Conservation (phyloP, 2,113 vertebrate species). For the Centrocercus urophasianus region DNA sequence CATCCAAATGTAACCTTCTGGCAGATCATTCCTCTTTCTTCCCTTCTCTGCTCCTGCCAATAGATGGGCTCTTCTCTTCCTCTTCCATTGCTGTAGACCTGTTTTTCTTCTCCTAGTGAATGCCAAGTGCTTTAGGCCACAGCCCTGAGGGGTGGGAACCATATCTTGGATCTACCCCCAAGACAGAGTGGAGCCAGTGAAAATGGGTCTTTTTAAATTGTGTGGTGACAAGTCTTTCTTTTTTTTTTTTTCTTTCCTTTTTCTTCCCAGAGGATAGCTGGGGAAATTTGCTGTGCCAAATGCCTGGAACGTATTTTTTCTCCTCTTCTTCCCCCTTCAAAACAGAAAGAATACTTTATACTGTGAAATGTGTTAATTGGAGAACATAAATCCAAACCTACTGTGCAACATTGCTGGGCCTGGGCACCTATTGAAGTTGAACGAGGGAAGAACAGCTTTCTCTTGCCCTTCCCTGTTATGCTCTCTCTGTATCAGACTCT, state of each 20-base stretch:
- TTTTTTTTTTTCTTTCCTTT: not conserved
- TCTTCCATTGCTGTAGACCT: conserved; percentile 13
- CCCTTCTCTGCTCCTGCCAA: not conserved
- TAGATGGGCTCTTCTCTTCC: not conserved
- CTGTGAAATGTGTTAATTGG: conserved; percentile 42
- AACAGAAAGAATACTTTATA: conserved; percentile 41
- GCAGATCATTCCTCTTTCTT: not conserved
- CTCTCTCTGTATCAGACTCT: not conserved
- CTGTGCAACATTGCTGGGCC: not conserved
- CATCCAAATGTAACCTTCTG: not conserved
- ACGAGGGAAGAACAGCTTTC: not conserved
- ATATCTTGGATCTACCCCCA: conserved; percentile 49
- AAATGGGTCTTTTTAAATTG: conserved; percentile 48
- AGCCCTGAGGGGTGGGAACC: conserved; percentile 7
- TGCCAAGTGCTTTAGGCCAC: not conserved
- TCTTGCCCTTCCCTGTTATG: not conserved
- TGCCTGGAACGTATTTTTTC: conserved; percentile 37
- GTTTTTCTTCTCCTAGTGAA: conserved; percentile 13
- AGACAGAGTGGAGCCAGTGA: conserved; percentile 51
- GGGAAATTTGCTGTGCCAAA: conserved; percentile 10
- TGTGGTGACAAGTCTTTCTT: conserved; percentile 26
- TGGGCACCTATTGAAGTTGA: not conserved
- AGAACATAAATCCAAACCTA: conserved; percentile 35
- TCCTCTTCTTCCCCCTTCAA: conserved; percentile 5
- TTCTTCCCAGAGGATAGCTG: conserved; percentile 26